A percentile compares a stretch with the other conserved stretches of the same genome.
These are phyloP conservation scores for Drosophila pseudoananassae DNA, from an alignment of 1,140 invertebrate genomes.

Conservation along the genomic window DNA sequence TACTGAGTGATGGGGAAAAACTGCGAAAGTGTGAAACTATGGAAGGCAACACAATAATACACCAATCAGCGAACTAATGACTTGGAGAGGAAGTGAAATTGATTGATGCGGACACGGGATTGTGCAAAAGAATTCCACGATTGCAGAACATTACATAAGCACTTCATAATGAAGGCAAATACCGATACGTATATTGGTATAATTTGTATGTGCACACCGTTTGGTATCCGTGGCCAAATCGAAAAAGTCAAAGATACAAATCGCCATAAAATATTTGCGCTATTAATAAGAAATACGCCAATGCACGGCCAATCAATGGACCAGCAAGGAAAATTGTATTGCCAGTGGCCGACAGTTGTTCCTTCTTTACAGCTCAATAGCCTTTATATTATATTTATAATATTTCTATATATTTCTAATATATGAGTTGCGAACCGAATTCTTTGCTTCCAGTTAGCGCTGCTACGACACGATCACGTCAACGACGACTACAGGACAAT, in stretches of 20 bases:
- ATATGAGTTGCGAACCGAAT: background rate
- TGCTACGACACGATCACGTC: slow-evolving; percentile 38
- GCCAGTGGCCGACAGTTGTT: slow-evolving; percentile 44
- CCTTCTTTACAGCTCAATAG: background rate
- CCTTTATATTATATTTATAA: slow-evolving; percentile 9
- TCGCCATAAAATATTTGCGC: slow-evolving; percentile 76
- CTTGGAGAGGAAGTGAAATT: slow-evolving; percentile 65
- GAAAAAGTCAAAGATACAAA: slow-evolving; percentile 78
- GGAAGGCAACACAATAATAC: slow-evolving; percentile 25
- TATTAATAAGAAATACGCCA: slow-evolving; percentile 77
- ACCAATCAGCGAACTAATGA: slow-evolving; percentile 13
- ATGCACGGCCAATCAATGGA: slow-evolving; percentile 68
- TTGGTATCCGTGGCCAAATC: slow-evolving; percentile 71
- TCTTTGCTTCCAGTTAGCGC: slow-evolving; percentile 40
- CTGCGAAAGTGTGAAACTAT: slow-evolving; percentile 68
- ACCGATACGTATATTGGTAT: slow-evolving; percentile 13
- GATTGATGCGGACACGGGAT: slow-evolving; percentile 61
- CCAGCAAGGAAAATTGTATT: slow-evolving; percentile 38
- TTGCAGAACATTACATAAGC: slow-evolving; percentile 64
- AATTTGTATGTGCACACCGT: slow-evolving; percentile 26
- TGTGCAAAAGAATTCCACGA: slow-evolving; percentile 69
- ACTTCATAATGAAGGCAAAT: slow-evolving; percentile 54
- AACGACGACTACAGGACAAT: slow-evolving; percentile 54
- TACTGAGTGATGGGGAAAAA: slow-evolving; percentile 63
- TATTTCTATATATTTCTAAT: background rate